Percentiles rank a stretch among this genome's conserved stretches.
Evolutionary conservation across 2,797 vertebrate genomes (phyloP).

Genomic region (Falco concolor): DNA sequence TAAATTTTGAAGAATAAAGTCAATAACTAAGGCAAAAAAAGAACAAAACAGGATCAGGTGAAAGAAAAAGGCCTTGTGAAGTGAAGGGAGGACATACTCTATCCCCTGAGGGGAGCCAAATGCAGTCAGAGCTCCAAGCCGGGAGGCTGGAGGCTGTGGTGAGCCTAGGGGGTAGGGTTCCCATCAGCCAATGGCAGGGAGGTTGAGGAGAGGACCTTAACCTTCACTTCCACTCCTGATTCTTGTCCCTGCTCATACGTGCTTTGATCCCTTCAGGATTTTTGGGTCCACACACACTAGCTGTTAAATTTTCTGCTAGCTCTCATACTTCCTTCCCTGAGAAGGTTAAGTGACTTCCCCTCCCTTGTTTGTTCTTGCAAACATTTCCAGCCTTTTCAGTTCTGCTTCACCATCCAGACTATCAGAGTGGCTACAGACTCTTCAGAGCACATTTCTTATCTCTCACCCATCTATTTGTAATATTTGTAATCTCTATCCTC

Average conservation of each 20-base stretch:
- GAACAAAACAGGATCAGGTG: neutral
- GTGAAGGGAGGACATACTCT: neutral
- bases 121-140: no score
- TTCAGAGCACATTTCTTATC: neutral
- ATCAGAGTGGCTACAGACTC: neutral
- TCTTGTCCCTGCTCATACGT: neutral
- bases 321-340: neutral
- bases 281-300: neutral
- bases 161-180: neutral
- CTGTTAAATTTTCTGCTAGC: neutral
- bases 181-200: neutral
- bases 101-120: rapidly evolving
- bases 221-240: neutral
- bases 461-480: neutral
- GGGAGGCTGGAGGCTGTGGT: neutral
- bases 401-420: neutral
- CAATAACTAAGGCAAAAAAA: neutral
- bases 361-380: neutral
- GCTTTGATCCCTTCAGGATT: neutral
- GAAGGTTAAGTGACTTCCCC: neutral
- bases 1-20: neutral
- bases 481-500: neutral
- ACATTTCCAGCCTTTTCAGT: neutral
- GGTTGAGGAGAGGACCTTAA: neutral
- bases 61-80: neutral